phyloP scores from a whole-genome alignment of 23 tunicate species.

The Styela plicata region DNA sequence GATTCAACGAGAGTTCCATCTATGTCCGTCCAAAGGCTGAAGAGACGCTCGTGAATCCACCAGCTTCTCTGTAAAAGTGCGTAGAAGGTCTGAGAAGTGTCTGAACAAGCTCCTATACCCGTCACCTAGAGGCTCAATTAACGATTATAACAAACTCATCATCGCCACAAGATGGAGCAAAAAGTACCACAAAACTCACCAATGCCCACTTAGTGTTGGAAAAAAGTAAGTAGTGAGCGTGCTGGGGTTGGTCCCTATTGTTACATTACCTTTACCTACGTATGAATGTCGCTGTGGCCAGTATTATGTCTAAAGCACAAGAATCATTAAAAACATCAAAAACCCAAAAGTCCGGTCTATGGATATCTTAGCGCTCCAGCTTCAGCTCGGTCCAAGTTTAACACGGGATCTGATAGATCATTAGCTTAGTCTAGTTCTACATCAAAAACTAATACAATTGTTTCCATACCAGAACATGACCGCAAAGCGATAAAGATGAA shows the following conservation, averaged over 20 bases:
- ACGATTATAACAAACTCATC: neutral
- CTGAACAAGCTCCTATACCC: too few relatives aligned
- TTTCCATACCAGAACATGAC: neutral
- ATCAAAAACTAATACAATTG: neutral
- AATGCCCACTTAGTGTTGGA: neutral
- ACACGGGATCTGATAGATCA: neutral
- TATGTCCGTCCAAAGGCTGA: neutral
- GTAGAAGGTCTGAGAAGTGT: neutral
- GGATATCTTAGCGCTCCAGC: neutral
- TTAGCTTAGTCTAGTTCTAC: neutral
- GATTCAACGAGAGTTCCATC: neutral
- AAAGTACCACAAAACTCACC: neutral
- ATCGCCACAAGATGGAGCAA: neutral
- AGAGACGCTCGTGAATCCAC: neutral
- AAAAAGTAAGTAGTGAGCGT: neutral
- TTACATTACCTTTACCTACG: slow-evolving; percentile 5
- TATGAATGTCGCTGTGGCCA: neutral
- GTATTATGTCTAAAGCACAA: neutral
- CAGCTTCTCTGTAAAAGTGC: neutral
- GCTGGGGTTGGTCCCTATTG: neutral
- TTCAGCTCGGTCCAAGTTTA: neutral
- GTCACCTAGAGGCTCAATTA: neutral
- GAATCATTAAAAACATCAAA: neutral
- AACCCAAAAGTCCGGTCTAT: slow-evolving; percentile 1
- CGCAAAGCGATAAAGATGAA: neutral